Evolutionary conservation across 1,140 invertebrate species (phyloP).

Genomic region (Cotesia typhae): DNA sequence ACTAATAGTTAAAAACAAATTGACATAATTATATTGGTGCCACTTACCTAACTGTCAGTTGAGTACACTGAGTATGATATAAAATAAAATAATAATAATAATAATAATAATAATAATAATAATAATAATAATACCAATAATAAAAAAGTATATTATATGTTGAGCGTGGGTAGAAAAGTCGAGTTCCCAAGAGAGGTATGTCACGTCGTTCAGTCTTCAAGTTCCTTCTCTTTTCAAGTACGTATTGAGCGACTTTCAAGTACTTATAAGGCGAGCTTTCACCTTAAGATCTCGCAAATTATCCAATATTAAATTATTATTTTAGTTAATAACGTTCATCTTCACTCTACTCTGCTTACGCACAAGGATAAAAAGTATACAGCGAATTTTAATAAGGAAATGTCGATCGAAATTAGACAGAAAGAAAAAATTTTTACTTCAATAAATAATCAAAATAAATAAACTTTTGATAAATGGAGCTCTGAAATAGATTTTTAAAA

Average conservation of each 20-base stretch:
- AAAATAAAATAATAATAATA: not conserved
- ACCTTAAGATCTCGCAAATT: constrained; percentile 27
- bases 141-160: not conserved
- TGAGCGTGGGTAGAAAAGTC: constrained; percentile 26
- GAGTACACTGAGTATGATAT: not conserved
- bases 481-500: not conserved
- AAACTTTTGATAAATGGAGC: too few relatives aligned
- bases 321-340: not conserved
- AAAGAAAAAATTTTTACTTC: not conserved
- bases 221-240: constrained; percentile 23
- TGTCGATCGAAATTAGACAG: not conserved
- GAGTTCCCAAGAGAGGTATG: constrained; percentile 28
- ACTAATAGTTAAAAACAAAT: not conserved
- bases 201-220: constrained; percentile 1
- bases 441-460: too few relatives aligned
- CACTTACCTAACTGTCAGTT: constrained; percentile 8
- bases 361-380: not conserved
- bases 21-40: constrained; percentile 7
- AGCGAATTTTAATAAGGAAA: not conserved
- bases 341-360: not conserved
- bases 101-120: too few relatives aligned
- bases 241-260: constrained; percentile 12
- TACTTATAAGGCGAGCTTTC: constrained; percentile 35
- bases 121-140: not conserved
- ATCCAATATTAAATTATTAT: constrained; percentile 14